Evolutionary conservation across 2,113 vertebrate species (phyloP).

Genomic region (Campylomormyrus numenius): DNA sequence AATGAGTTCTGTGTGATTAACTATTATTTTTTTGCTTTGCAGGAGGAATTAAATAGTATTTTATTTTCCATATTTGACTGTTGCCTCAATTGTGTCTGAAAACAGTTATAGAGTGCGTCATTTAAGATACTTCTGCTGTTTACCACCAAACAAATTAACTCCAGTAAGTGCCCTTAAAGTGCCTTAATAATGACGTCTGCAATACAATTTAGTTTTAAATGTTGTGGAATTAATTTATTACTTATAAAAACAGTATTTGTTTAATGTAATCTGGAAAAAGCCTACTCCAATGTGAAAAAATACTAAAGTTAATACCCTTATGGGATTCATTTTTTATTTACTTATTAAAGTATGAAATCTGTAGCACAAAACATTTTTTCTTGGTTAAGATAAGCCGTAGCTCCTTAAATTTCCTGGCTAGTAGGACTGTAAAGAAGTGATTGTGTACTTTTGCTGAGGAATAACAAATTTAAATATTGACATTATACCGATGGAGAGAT

Average conservation of each 20-base stretch:
- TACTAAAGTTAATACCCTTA: not conserved
- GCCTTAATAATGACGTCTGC: not conserved
- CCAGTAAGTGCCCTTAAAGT: not conserved
- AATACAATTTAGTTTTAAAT: not conserved
- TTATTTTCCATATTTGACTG: not conserved
- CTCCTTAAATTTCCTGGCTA: not conserved
- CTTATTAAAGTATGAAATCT: not conserved
- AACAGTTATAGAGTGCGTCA: not conserved
- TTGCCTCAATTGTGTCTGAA: not conserved
- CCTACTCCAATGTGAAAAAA: not conserved
- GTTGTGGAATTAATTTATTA: not conserved
- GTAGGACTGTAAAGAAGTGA: not conserved
- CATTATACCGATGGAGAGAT: not conserved
- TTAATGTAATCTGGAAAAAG: not conserved
- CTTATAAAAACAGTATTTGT: not conserved
- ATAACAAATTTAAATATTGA: slow-evolving; percentile 1
- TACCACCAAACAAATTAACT: not conserved
- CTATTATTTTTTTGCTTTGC: not conserved
- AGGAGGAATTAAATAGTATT: not conserved
- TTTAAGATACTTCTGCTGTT: not conserved
- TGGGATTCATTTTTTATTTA: not conserved
- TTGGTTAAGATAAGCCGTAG: not conserved
- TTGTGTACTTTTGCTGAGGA: not conserved
- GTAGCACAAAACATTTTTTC: not conserved
- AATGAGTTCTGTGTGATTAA: not conserved